Base-by-base conservation (phyloP, 2,888 invertebrate genomes). In the Alentia gelatinosa region DNA sequence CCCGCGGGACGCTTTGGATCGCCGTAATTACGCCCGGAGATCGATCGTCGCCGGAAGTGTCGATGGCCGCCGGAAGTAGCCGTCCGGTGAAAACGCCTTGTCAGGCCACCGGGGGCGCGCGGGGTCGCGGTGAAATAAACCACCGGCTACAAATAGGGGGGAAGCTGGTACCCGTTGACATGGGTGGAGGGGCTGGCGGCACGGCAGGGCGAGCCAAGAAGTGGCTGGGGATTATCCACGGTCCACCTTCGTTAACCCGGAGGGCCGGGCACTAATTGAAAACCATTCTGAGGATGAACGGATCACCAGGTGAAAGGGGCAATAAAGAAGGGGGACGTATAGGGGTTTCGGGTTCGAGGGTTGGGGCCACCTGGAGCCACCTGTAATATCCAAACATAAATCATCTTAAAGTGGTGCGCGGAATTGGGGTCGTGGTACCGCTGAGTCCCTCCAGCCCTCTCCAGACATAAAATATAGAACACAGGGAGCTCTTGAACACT, bases 11-110 rank as follows among this genome's bases (percentile, higher is more conserved):
- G 39, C 79, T 23, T 9, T 19, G n/a, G 79, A 37, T 35, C 23
- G 79, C 79, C 39, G 79, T 79, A 79, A 79, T 79, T 79, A 79
- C 79, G 39, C 37, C 79, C 35, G n/a, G 79, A 37, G 79, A 79
- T 79, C 79, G 79, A 79, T 79, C 23, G 79, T 19, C 37, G 79
- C 37, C 79, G 79, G 79, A 79, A 79, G 79, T 79, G 79, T 79
- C 79, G 79, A 79, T 39, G 79, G 79, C 37, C 23, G 79, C 79
- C 79, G 79, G 79, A 79, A 79, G 79, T 7, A 39, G n/a, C 30
- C 1, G 74, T 39, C 37, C 37, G 79, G 37, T 1, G 79, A 79
- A 79, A 79, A 35, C 39, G 79, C 79, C 79, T 79, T 79, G 79
- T 79, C 35, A 4, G 79, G 79, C 37, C 79, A 35, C 26, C 5